Conservation (phyloP, 2,113 vertebrate genomes). For the Gambusia affinis region DNA sequence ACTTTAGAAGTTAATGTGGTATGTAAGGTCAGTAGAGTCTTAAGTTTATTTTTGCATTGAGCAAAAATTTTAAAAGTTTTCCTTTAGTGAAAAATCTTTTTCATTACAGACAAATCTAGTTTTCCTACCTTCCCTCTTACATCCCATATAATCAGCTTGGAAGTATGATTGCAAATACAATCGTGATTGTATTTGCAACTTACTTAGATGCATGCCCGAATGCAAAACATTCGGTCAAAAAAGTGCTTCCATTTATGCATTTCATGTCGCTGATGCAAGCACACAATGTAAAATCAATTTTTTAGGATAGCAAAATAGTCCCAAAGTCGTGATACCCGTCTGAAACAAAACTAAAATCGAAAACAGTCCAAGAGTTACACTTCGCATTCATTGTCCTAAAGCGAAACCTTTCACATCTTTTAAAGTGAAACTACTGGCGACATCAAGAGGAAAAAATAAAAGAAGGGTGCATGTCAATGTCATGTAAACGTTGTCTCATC, state of each 20-base stretch:
- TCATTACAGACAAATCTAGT: neutral
- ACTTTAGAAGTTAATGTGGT: neutral
- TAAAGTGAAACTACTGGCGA: slow-evolving; percentile 31
- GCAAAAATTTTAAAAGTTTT: neutral
- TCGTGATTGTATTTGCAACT: no score
- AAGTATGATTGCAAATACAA: no score
- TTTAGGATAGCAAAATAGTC: slow-evolving; percentile 21
- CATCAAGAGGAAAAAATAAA: slow-evolving; percentile 26
- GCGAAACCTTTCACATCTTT: slow-evolving; percentile 27
- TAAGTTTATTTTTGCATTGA: neutral
- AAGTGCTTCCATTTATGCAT: slow-evolving; percentile 13
- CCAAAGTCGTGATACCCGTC: neutral
- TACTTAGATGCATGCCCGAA: no score
- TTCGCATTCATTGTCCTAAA: slow-evolving; percentile 34
- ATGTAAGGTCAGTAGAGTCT: neutral
- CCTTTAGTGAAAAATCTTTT: neutral
- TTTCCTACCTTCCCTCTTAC: neutral
- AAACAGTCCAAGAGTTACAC: slow-evolving; percentile 14
- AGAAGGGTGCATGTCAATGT: neutral
- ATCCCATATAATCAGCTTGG: no score
- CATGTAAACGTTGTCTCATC: slow-evolving; percentile 43
- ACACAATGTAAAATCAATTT: slow-evolving; percentile 10
- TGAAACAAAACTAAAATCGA: slow-evolving; percentile 7
- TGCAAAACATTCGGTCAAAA: no score
- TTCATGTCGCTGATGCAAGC: neutral